These are phyloP conservation scores for Nestor notabilis DNA, from an alignment of 2,113 vertebrate species.

Conservation along the genomic window DNA sequence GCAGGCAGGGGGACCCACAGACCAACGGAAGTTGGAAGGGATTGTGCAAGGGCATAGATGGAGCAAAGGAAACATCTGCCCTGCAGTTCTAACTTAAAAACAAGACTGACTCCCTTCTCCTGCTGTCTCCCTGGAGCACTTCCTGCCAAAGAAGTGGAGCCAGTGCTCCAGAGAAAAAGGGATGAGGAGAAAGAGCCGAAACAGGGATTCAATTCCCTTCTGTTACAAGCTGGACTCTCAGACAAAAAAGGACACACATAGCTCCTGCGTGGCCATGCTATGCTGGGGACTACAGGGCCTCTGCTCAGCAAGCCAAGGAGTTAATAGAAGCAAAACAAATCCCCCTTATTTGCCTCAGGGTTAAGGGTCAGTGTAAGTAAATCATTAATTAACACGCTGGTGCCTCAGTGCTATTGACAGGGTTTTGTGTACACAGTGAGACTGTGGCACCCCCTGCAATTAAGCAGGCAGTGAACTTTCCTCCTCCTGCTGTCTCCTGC, in stretches of 20 bases:
- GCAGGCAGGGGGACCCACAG: accelerated
- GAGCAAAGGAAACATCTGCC: not conserved
- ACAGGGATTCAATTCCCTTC: not conserved
- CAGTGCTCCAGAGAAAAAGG: accelerated
- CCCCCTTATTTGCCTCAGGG: slow-evolving; percentile 78
- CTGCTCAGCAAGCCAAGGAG: slow-evolving; percentile 65
- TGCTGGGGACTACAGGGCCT: not conserved
- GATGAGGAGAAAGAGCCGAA: not conserved
- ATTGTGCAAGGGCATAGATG: not conserved
- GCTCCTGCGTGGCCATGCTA: not conserved
- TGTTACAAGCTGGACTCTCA: accelerated
- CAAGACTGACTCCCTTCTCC: not conserved
- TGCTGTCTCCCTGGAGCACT: not conserved
- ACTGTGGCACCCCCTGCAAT: slow-evolving; percentile 72
- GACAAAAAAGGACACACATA: not conserved
- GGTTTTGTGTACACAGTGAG: slow-evolving; percentile 74
- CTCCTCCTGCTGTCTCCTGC: not conserved
- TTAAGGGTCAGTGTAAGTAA: slow-evolving; percentile 80
- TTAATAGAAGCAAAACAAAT: slow-evolving; percentile 79
- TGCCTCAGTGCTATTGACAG: slow-evolving; percentile 76
- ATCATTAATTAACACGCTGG: slow-evolving; percentile 82
- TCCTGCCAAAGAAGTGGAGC: not conserved
- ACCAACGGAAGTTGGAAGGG: accelerated
- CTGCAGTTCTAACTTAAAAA: accelerated
- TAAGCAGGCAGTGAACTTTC: slow-evolving; percentile 62